A percentile compares a stretch with the other conserved stretches of the same genome.
Evolutionary conservation across 2,888 invertebrate genomes (phyloP).

Genomic region (Maniola hyperantus): DNA sequence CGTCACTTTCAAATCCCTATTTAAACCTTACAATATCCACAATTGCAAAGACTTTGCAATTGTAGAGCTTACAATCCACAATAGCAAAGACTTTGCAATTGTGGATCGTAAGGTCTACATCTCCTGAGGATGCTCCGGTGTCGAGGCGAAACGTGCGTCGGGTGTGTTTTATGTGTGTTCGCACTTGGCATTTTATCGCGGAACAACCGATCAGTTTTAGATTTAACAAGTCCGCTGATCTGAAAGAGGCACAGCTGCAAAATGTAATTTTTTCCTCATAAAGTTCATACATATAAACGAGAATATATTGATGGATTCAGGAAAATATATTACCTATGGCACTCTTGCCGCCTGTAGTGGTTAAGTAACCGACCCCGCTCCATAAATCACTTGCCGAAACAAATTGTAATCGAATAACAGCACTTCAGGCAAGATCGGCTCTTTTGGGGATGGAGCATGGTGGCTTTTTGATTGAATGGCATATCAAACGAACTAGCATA

Average conservation of each 20-base stretch:
- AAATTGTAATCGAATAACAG: slow-evolving; percentile 72
- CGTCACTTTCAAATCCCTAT: no score
- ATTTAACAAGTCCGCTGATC: no score
- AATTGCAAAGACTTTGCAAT: no score
- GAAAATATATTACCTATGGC: slow-evolving; percentile 27
- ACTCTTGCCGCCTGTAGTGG: slow-evolving; percentile 26
- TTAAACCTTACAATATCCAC: no score
- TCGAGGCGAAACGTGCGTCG: no score
- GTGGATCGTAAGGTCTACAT: no score
- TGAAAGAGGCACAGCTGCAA: background rate
- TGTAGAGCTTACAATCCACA: no score
- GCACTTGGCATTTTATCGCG: no score
- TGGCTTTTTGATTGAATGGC: slow-evolving; percentile 37
- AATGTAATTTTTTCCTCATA: background rate
- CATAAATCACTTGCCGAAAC: slow-evolving; percentile 66
- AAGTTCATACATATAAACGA: background rate
- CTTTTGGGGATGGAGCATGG: slow-evolving; percentile 34
- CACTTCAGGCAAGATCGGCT: slow-evolving; percentile 46
- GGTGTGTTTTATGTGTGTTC: no score
- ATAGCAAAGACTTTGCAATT: no score
- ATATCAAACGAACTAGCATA: slow-evolving; percentile 24
- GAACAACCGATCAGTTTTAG: no score
- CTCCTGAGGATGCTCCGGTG: no score
- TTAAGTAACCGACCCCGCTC: slow-evolving; percentile 33
- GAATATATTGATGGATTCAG: slow-evolving; percentile 13